Percentiles rank a stretch among this genome's conserved stretches.
These are phyloP conservation scores for Crocodylus rhombifer DNA, from an alignment of 2,797 vertebrate genomes.

Conservation along the genomic window DNA sequence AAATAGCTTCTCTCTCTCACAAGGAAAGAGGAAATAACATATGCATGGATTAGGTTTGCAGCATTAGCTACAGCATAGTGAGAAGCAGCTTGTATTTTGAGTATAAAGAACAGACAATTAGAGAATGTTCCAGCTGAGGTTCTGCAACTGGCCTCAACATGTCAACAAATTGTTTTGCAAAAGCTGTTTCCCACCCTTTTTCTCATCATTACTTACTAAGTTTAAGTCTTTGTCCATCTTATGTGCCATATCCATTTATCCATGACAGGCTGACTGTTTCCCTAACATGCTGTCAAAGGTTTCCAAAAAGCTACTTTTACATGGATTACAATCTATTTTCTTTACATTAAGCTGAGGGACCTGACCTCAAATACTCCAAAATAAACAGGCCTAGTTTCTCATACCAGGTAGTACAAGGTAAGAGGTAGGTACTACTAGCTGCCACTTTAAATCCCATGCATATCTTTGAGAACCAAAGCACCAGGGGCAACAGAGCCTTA, in stretches of 20 bases:
- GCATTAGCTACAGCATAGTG: not conserved
- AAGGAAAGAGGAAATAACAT: not conserved
- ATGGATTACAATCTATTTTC: not conserved
- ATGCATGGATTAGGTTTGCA: not conserved
- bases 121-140: not conserved
- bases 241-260: slow-evolving; percentile 41
- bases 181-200: not conserved
- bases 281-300: slow-evolving; percentile 8
- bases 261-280: slow-evolving; percentile 17
- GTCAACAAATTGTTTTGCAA: not conserved
- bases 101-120: slow-evolving; percentile 18
- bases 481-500: not conserved
- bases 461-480: not conserved
- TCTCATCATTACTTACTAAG: slow-evolving; percentile 23
- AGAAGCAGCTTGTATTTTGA: not conserved
- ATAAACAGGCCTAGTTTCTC: not conserved
- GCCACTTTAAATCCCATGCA: not conserved
- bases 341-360: not conserved
- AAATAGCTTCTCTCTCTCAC: not conserved
- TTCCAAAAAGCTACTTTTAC: not conserved
- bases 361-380: not conserved
- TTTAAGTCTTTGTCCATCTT: slow-evolving; percentile 13
- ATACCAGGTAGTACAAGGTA: not conserved
- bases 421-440: not conserved
- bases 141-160: not conserved